Evolutionary conservation across 2,113 vertebrate species (phyloP).

Genomic region (Bos indicus): DNA sequence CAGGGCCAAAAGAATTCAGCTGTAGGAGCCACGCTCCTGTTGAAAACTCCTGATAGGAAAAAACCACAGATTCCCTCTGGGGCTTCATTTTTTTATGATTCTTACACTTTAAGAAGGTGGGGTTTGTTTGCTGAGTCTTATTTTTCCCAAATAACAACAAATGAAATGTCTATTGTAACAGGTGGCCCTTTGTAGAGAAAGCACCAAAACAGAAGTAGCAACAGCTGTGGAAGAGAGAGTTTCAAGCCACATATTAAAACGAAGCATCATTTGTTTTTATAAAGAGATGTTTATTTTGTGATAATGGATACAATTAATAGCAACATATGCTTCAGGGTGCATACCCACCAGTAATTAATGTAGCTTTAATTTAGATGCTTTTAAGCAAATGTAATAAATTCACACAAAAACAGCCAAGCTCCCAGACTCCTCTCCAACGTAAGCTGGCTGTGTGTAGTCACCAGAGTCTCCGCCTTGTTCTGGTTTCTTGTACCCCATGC

Average conservation of each 20-base stretch:
- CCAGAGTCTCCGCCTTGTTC: background rate
- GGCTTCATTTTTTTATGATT: background rate
- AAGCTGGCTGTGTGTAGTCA: constrained; percentile 54
- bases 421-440: constrained; percentile 25
- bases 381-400: constrained; percentile 67
- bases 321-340: constrained; percentile 78
- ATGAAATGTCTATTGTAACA: constrained; percentile 68
- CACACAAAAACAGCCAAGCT: constrained; percentile 29
- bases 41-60: background rate
- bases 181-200: constrained; percentile 72
- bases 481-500: background rate
- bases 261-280: constrained; percentile 79
- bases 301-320: constrained; percentile 81
- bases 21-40: fast-evolving
- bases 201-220: constrained; percentile 68
- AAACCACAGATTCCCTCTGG: background rate
- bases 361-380: constrained; percentile 72
- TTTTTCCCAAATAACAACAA: constrained; percentile 47
- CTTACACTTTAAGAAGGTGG: background rate
- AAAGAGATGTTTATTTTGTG: constrained; percentile 82
- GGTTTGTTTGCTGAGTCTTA: background rate
- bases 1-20: background rate
- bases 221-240: constrained; percentile 76
- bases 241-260: constrained; percentile 74
- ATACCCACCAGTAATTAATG: constrained; percentile 79